These are phyloP conservation scores for Vanacampus margaritifer DNA, from an alignment of 2,113 vertebrate genomes.

Conservation along the genomic window DNA sequence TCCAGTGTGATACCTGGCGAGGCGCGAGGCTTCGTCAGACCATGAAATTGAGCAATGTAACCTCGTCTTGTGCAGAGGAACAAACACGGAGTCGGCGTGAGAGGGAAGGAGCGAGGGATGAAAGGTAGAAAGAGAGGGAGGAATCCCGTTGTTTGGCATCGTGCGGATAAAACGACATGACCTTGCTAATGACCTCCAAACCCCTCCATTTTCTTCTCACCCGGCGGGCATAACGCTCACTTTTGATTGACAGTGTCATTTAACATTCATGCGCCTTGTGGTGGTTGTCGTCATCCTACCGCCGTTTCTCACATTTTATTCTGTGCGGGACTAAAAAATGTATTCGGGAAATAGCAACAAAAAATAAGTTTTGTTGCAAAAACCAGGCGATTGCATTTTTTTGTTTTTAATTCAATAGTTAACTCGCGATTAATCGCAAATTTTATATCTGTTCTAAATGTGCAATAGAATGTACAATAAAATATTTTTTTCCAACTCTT, in stretches of 20 bases:
- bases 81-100: neutral
- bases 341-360: too few relatives aligned
- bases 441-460: too few relatives aligned
- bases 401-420: too few relatives aligned
- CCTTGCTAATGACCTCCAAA: neutral
- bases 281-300: neutral
- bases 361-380: neutral
- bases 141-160: neutral
- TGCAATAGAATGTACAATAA: too few relatives aligned
- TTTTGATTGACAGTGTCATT: neutral
- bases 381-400: too few relatives aligned
- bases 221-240: neutral
- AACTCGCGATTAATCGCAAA: too few relatives aligned
- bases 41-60: constrained; percentile 66
- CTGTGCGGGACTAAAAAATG: too few relatives aligned
- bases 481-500: too few relatives aligned
- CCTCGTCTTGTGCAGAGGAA: constrained; percentile 29
- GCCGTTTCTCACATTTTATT: neutral
- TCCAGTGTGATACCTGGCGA: constrained; percentile 45
- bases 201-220: neutral
- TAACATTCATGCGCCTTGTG: neutral
- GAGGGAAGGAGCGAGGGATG: neutral
- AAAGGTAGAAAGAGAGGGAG: neutral
- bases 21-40: constrained; percentile 46
- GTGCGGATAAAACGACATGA: neutral